These are phyloP conservation scores for Julus scandinavius DNA, from an alignment of 2,888 invertebrate species.

Conservation along the genomic window DNA sequence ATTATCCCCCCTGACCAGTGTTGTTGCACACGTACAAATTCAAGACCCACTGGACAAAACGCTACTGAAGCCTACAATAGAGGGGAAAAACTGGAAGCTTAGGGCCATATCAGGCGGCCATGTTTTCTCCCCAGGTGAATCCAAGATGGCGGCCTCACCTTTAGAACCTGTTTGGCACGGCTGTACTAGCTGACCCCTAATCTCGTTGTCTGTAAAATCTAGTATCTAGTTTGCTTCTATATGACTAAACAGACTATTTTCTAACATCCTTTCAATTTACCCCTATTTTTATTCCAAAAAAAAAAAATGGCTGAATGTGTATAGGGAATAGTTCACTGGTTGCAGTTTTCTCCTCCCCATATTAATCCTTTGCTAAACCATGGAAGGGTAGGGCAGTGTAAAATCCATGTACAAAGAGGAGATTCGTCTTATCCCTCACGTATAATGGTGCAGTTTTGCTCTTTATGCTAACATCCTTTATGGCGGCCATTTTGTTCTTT, in stretches of 20 bases:
- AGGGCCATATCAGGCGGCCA: constrained; percentile 16
- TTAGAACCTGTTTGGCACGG: not conserved
- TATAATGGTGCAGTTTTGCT: constrained; percentile 30
- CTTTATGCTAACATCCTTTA: constrained; percentile 3
- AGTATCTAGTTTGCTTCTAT: not conserved
- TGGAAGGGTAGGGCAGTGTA: constrained; percentile 43
- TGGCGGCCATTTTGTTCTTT: constrained; percentile 3
- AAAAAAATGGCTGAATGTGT: too few relatives aligned
- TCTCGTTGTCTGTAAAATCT: not conserved
- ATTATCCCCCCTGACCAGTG: constrained; percentile 22
- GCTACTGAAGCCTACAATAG: not conserved
- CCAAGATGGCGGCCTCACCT: constrained; percentile 19
- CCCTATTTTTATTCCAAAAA: not conserved
- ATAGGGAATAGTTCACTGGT: not conserved
- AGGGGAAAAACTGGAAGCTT: not conserved
- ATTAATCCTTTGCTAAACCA: constrained; percentile 43
- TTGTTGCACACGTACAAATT: constrained; percentile 37
- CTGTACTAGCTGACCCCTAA: not conserved
- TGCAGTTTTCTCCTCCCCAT: not conserved
- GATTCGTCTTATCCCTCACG: not conserved
- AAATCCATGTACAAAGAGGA: constrained; percentile 2
- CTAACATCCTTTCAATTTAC: constrained; percentile 24
- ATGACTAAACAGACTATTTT: constrained; percentile 16
- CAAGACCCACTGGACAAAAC: constrained; percentile 17
- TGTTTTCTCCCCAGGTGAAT: constrained; percentile 33